Evolutionary conservation across 2,797 vertebrate species (phyloP), one percentile per base, ranked within the genome.

Genomic region (Tenualosa ilisha): DNA sequence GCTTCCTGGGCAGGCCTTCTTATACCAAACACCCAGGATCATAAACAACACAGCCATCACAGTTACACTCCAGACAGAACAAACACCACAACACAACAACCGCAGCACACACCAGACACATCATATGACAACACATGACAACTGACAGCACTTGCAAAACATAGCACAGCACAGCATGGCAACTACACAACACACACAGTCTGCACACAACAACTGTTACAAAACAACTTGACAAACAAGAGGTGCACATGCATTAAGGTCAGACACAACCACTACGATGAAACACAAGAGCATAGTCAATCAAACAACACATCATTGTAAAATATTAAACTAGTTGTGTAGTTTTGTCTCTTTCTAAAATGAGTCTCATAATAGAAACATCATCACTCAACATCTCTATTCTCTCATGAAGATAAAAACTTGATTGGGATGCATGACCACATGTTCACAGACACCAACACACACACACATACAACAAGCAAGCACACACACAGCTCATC

Each of bases 11-110:
- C 50, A 83, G 83, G 12, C 81, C 84, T 7, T 51, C 9, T 53
- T 59, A 84, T 20, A 82, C 84, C 20, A 88, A 86, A 82, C 50
- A 75, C 82, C 51, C 82, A 88, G 82, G 84, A 87, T 82, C 84
- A 85, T 85, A 91, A 89, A 89, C 84, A 87, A 89, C 84, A 92
- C 82, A 89, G 68, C 86, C 88, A 61, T 59, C 82, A 88, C 81
- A 89, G 50, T 61, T 61, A 85, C 85, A 81, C 81, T 85, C 82
- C 85, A 81, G 53, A 54, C 50, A 87, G 86, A 85, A 83, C 84
- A 85, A 79, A n/a, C 86, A 85, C 72, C 37, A 3, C 26, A 40
- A 31, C 37, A 79, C 72, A 22, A 79, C 72, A 46, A 79, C 72
- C 72, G 22, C 9, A 7, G 37, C 12, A 79, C 37, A 79, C 37